These are phyloP conservation scores for Ruditapes philippinarum DNA, from an alignment of 1,140 invertebrate species.

Conservation along the genomic window DNA sequence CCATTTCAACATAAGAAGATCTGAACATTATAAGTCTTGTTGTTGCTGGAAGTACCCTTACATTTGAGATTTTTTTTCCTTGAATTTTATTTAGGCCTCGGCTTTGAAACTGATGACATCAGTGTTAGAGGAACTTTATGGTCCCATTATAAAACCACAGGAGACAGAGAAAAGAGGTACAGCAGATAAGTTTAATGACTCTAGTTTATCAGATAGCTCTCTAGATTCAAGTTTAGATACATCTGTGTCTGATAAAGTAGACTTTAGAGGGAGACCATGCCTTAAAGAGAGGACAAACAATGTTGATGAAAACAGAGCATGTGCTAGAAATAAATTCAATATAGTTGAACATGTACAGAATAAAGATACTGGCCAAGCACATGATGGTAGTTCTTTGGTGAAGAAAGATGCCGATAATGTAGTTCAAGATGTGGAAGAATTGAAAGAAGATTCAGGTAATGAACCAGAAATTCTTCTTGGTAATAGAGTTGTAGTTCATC, in stretches of 20 bases:
- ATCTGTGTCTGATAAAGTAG: neutral
- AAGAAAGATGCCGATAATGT: neutral
- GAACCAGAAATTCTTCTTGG: neutral
- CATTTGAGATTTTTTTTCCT: too few species aligned
- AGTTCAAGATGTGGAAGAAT: neutral
- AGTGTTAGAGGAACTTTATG: conserved; percentile 38
- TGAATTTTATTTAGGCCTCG: neutral
- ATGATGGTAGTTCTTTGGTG: neutral
- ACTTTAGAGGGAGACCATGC: neutral
- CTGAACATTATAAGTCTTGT: too few species aligned
- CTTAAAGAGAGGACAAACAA: neutral
- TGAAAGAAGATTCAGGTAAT: neutral
- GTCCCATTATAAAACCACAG: neutral
- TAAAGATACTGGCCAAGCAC: neutral
- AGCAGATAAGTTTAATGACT: conserved; percentile 13
- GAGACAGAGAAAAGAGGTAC: neutral
- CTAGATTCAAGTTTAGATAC: conserved; percentile 24
- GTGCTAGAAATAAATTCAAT: neutral
- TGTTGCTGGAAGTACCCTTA: too few species aligned
- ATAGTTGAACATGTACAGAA: neutral
- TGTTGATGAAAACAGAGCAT: neutral
- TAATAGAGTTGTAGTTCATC: neutral
- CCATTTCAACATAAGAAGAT: too few species aligned
- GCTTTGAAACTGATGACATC: neutral
- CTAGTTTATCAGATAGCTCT: neutral